A percentile compares a stretch with the other conserved stretches of the same genome.
These are phyloP conservation scores for Amphipyra tragopoginis DNA, from an alignment of 2,888 invertebrate genomes.

Conservation along the genomic window DNA sequence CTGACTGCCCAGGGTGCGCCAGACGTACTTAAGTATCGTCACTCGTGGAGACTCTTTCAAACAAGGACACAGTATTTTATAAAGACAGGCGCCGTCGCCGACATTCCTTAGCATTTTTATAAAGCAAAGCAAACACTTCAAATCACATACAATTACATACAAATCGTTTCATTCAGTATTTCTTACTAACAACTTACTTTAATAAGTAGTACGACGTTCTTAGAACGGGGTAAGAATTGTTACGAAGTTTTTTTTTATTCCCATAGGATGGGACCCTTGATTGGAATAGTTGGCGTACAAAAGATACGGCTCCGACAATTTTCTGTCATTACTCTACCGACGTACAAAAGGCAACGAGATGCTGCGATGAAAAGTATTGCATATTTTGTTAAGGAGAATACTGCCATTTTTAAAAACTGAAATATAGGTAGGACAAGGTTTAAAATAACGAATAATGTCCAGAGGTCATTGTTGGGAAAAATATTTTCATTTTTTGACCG, in stretches of 20 bases:
- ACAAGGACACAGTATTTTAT: no score
- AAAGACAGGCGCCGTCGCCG: neutral
- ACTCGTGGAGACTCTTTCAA: no score
- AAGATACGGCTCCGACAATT: slow-evolving; percentile 74
- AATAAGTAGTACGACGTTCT: slow-evolving; percentile 41
- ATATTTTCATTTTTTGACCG: no score
- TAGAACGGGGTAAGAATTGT: slow-evolving; percentile 31
- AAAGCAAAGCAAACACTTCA: slow-evolving; percentile 11
- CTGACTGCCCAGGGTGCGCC: no score
- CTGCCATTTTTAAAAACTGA: neutral
- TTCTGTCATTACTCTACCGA: slow-evolving; percentile 78
- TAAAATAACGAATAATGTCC: no score
- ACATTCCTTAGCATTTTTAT: slow-evolving; percentile 5
- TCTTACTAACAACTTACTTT: slow-evolving; percentile 44
- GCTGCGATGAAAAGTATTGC: slow-evolving; percentile 65
- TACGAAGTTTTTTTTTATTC: slow-evolving; percentile 65
- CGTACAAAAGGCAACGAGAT: slow-evolving; percentile 75
- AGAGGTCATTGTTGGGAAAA: no score
- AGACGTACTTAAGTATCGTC: no score
- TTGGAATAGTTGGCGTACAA: slow-evolving; percentile 80
- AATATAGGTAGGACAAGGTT: no score
- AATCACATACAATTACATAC: slow-evolving; percentile 29
- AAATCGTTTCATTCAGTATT: slow-evolving; percentile 39
- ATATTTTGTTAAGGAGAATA: slow-evolving; percentile 72
- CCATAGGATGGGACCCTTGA: slow-evolving; percentile 64